Evolutionary conservation across 1,140 invertebrate species (phyloP).

Genomic region (Glossosoma conforme): DNA sequence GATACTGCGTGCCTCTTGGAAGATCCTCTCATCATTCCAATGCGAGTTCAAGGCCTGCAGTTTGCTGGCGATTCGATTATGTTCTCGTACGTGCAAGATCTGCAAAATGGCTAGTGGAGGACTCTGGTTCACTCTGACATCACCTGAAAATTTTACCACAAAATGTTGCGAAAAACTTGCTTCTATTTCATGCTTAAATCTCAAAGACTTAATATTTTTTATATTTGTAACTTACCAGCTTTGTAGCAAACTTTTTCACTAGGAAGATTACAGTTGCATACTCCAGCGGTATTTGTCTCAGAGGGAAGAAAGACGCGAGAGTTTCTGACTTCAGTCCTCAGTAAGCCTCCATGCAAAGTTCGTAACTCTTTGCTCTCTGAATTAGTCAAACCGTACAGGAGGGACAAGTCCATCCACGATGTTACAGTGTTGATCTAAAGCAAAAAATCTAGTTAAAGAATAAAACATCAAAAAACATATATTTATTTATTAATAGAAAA

Average conservation of each 20-base stretch:
- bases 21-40: slow-evolving; percentile 57
- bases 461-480: too few relatives aligned
- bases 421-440: slow-evolving; percentile 65
- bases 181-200: background rate
- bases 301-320: slow-evolving; percentile 36
- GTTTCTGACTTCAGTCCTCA: slow-evolving; percentile 36
- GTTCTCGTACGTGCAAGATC: slow-evolving; percentile 49
- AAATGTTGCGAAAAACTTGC: background rate
- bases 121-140: slow-evolving; percentile 66
- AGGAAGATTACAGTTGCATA: slow-evolving; percentile 34
- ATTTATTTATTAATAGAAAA: too few relatives aligned
- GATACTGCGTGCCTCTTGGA: slow-evolving; percentile 60
- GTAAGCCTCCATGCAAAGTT: slow-evolving; percentile 41
- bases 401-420: slow-evolving; percentile 65
- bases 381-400: slow-evolving; percentile 60
- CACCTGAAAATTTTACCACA: slow-evolving; percentile 48
- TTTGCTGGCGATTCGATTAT: slow-evolving; percentile 63
- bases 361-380: slow-evolving; percentile 43
- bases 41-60: slow-evolving; percentile 54
- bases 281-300: slow-evolving; percentile 39
- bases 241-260: slow-evolving; percentile 42
- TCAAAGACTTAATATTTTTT: too few relatives aligned
- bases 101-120: slow-evolving; percentile 64
- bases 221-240: slow-evolving; percentile 37
- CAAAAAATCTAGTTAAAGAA: too few relatives aligned